phyloP scores from a whole-genome alignment of 2,888 invertebrate genomes.

The Graphium colonna region DNA sequence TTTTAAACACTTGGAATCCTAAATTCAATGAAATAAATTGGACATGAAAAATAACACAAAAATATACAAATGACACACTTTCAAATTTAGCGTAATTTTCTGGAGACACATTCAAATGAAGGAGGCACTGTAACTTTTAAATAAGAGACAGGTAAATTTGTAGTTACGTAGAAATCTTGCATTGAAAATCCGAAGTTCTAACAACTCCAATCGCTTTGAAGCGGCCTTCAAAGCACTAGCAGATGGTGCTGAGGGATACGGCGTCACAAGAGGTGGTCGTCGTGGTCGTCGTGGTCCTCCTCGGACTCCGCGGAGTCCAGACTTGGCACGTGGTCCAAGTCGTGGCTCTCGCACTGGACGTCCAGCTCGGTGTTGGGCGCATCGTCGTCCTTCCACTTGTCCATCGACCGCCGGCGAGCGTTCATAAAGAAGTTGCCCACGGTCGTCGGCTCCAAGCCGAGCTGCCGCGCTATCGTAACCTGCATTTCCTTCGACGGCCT shows the following conservation, averaged over 20 bases:
- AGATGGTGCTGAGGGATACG: constrained; percentile 63
- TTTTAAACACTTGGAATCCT: too few relatives aligned
- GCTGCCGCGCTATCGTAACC: constrained; percentile 98
- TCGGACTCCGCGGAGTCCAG: constrained; percentile 70
- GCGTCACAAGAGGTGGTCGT: constrained; percentile 79
- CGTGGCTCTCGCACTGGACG: constrained; percentile 74
- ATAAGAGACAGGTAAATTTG: too few relatives aligned
- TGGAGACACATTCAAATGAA: too few relatives aligned
- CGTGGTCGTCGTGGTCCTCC: constrained; percentile 67
- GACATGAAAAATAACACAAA: too few relatives aligned
- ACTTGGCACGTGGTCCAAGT: constrained; percentile 66
- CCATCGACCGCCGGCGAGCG: constrained; percentile 97
- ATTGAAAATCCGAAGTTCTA: constrained; percentile 20
- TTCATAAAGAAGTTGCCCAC: constrained; percentile 99
- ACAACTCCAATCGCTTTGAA: constrained; percentile 40
- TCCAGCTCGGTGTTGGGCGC: constrained; percentile 82
- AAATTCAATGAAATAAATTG: too few relatives aligned
- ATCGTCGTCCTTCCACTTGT: constrained; percentile 98
- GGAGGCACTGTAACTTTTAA: too few relatives aligned
- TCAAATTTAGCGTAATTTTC: too few relatives aligned
- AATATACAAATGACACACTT: too few relatives aligned
- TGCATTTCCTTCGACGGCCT: constrained; percentile 99
- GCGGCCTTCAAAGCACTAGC: constrained; percentile 67
- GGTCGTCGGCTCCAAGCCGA: constrained; percentile 97
- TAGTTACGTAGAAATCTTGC: too few relatives aligned